phyloP scores from a whole-genome alignment of 2,888 invertebrate species.

The Lysandra coridon region DNA sequence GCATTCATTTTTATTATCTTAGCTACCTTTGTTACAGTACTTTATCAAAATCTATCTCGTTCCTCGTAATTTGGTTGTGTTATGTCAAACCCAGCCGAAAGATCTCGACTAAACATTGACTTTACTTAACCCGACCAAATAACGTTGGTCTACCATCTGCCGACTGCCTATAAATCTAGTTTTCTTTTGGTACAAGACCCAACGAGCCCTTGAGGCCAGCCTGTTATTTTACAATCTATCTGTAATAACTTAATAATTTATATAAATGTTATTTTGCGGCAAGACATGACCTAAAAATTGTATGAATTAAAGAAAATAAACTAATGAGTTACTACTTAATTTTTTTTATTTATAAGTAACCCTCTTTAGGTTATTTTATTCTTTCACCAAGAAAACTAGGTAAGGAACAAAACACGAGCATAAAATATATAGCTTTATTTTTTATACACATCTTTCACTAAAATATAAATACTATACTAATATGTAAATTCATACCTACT shows the following conservation, averaged over 20 bases:
- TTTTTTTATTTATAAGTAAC: neutral
- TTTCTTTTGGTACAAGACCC: no score
- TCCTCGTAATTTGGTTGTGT: no score
- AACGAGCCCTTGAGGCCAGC: no score
- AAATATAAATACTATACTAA: slow-evolving; percentile 6
- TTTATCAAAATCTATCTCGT: no score
- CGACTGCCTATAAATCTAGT: no score
- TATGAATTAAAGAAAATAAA: neutral
- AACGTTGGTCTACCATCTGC: no score
- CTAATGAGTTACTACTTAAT: neutral
- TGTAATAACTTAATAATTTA: neutral
- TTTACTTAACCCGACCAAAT: no score
- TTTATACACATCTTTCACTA: slow-evolving; percentile 1
- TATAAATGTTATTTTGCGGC: neutral
- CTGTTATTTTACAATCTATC: no score
- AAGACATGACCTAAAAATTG: neutral
- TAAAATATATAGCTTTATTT: slow-evolving; percentile 26
- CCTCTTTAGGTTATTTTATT: neutral
- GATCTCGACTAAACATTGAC: no score
- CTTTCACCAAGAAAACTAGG: neutral
- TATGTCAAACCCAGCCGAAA: no score
- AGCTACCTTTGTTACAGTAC: no score
- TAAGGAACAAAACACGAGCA: neutral
- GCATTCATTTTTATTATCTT: no score
- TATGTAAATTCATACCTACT: neutral